A percentile compares a stretch with the other conserved stretches of the same genome.
phyloP scores from a whole-genome alignment of 2,113 vertebrate species.

The Naja naja region DNA sequence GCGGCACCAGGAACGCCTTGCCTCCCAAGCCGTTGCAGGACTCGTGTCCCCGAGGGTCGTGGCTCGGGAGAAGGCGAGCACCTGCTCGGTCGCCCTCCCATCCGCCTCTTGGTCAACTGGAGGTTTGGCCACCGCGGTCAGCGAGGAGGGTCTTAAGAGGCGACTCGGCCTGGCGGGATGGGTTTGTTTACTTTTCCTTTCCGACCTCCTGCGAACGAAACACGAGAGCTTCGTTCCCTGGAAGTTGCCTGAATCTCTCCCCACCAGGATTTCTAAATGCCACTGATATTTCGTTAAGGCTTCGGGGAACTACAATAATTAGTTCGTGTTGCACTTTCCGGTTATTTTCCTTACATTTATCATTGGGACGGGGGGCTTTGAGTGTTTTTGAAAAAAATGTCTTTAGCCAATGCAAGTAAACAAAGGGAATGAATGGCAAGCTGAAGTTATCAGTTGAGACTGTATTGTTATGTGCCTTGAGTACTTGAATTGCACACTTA shows the following conservation, averaged over 20 bases:
- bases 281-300: neutral
- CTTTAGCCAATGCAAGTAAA: neutral
- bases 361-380: too few relatives aligned
- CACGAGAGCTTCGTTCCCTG: neutral
- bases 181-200: conserved; percentile 10
- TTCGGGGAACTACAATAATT: neutral
- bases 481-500: neutral
- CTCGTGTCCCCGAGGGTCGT: neutral
- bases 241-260: neutral
- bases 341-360: neutral
- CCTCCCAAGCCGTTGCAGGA: too few relatives aligned
- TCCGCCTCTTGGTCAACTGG: neutral
- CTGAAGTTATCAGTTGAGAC: neutral
- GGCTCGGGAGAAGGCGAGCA: neutral
- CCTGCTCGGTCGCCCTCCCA: neutral
- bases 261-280: neutral
- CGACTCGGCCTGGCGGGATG: neutral
- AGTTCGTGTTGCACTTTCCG: neutral
- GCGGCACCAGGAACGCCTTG: neutral
- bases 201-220: neutral
- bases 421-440: neutral
- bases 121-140: neutral
- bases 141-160: neutral
- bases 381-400: neutral
- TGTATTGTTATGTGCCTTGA: neutral